phyloP scores from a whole-genome alignment of 2,797 vertebrate species.

The Chelmon rostratus region DNA sequence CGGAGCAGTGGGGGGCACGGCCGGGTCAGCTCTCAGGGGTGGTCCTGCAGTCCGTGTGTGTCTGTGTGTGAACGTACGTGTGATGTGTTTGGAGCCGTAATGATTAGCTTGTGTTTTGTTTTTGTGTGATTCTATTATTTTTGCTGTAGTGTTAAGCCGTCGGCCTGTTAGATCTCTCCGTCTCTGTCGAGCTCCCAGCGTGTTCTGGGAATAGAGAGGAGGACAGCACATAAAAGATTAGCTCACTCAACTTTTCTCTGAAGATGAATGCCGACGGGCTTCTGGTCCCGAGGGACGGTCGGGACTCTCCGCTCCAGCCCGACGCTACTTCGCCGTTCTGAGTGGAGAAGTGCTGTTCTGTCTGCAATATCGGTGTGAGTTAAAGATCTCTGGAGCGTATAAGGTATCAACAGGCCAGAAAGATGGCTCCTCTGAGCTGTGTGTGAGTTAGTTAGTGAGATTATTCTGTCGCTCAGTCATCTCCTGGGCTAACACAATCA shows the following conservation, averaged over 20 bases:
- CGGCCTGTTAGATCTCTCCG: constrained; percentile 55
- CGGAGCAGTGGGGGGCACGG: constrained; percentile 72
- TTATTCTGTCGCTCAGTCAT: constrained; percentile 75
- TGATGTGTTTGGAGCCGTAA: constrained; percentile 75
- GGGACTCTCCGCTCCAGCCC: neutral
- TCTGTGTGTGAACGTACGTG: constrained; percentile 58
- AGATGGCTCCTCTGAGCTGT: constrained; percentile 40
- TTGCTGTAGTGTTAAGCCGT: constrained; percentile 57
- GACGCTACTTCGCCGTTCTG: constrained; percentile 5
- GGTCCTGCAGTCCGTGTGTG: constrained; percentile 74
- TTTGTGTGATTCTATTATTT: constrained; percentile 77
- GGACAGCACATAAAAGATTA: constrained; percentile 58
- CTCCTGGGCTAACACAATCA: constrained; percentile 66
- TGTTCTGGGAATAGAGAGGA: constrained; percentile 69
- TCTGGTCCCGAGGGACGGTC: constrained; percentile 25
- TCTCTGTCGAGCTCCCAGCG: constrained; percentile 57
- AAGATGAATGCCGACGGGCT: constrained; percentile 63
- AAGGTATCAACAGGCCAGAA: constrained; percentile 46
- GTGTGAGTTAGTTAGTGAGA: constrained; percentile 61
- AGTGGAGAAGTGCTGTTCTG: constrained; percentile 28
- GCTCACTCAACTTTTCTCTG: constrained; percentile 63
- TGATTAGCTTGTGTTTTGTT: constrained; percentile 80
- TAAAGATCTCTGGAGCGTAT: constrained; percentile 55
- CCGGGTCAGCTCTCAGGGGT: constrained; percentile 82
- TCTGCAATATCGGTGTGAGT: constrained; percentile 48